Evolutionary conservation across 1,140 invertebrate species (phyloP), one percentile per base, ranked within the genome.

Genomic region (Araneus ventricosus): DNA sequence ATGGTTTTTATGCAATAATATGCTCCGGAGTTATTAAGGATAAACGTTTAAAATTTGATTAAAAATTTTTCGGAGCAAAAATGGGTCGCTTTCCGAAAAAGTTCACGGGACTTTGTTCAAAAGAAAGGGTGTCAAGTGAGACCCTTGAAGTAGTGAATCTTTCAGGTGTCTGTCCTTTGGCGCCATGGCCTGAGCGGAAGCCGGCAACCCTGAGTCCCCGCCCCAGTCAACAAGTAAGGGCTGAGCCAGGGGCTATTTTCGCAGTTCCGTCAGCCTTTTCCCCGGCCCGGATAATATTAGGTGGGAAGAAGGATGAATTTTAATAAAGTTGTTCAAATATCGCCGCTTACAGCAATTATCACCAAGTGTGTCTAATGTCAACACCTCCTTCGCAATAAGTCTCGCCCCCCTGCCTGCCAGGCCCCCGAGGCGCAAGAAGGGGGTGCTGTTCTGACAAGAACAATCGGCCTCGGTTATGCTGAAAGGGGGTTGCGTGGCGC

Each of bases 281-380:
- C 30, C 75, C 79, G 24, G 22, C 79, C 79, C 82, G 82, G 79
- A 61, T 57, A 57, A 80, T 34, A 52, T 52, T 84, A 82, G 37
- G 63, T 17, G 61, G 30, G 27, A 61, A 52, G 59, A 67, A 39
- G 90, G 90, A 92, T 92, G 90, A 92, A 92, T 92, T 92, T 92
- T 92, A 92, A 92, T 92, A 92, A 92, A 92, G 90, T 92, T 86
- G 59, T 86, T 92, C 90, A 92, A 92, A 92, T 34, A 92, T 10
- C 90, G 57, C 90, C 90, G 90, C 90, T 92, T 92, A 92, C 90
- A 92, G 90, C 90, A 92, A 92, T 92, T 92, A 92, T 67, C 90
- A 92, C 59, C 80, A 57, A 57, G 90, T 92, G 90, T 92, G 80
- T 92, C 52, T 59, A 84, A 70, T 92, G 90, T 92, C 90, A 92